Evolutionary conservation across 2,797 vertebrate species (phyloP).

Genomic region (Lacerta bilineata): DNA sequence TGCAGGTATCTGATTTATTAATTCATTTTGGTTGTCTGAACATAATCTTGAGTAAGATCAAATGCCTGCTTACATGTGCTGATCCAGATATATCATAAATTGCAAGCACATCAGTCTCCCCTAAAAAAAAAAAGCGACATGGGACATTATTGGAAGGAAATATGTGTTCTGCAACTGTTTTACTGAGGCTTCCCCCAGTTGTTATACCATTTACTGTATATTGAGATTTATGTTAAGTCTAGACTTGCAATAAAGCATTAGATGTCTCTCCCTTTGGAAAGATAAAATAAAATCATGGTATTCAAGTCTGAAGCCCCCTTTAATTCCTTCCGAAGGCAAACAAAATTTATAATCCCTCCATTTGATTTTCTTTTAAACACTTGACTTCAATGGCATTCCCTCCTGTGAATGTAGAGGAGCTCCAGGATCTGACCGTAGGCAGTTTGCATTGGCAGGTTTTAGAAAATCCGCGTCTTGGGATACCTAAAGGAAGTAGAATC

Average conservation of each 20-base stretch:
- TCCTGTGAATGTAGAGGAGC: slow-evolving; percentile 30
- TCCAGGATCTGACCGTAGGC: slow-evolving; percentile 22
- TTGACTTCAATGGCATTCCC: slow-evolving; percentile 36
- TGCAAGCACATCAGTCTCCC: not conserved
- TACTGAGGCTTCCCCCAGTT: not conserved
- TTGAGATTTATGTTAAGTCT: slow-evolving; percentile 25
- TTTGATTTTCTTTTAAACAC: slow-evolving; percentile 52
- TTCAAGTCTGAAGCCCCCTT: slow-evolving; percentile 43
- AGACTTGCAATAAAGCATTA: slow-evolving; percentile 14
- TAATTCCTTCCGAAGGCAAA: slow-evolving; percentile 42
- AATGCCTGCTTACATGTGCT: not conserved
- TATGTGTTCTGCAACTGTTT: not conserved
- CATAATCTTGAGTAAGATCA: no score
- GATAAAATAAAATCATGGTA: slow-evolving; percentile 25
- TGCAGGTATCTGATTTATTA: not conserved
- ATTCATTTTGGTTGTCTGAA: not conserved
- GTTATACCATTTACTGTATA: not conserved
- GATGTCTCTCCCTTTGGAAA: slow-evolving; percentile 25
- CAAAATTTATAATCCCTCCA: slow-evolving; percentile 37
- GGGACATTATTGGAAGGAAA: not conserved
- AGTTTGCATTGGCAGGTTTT: slow-evolving; percentile 44
- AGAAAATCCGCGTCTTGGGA: slow-evolving; percentile 40
- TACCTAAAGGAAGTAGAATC: slow-evolving; percentile 27
- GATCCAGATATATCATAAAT: not conserved
- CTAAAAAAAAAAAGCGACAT: not conserved